These are phyloP conservation scores for Hipposideros armiger DNA, from an alignment of 2,113 vertebrate species.

Conservation along the genomic window DNA sequence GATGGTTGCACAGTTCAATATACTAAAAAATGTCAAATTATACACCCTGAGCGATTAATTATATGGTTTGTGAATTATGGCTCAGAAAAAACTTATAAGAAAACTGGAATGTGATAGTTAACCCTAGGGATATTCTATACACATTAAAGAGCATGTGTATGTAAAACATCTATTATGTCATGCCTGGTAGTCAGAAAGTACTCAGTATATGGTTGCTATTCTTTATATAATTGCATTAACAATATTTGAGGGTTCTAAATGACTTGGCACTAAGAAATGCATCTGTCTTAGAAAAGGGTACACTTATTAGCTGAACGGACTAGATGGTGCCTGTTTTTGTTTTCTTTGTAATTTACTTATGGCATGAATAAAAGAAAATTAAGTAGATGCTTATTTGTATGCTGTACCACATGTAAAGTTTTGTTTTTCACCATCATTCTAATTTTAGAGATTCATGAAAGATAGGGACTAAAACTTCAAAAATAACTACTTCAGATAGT, in stretches of 20 bases:
- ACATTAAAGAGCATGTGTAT: neutral
- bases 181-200: neutral
- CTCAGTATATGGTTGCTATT: neutral
- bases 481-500: neutral
- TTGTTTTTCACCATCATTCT: neutral
- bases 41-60: neutral
- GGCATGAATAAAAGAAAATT: neutral
- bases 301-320: neutral
- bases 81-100: neutral
- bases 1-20: neutral
- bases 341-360: conserved; percentile 1
- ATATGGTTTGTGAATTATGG: neutral
- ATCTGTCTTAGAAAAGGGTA: neutral
- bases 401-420: neutral
- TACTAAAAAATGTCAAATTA: neutral
- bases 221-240: neutral
- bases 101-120: neutral
- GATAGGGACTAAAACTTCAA: neutral
- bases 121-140: neutral
- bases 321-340: neutral
- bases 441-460: conserved; percentile 50
- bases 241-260: neutral
- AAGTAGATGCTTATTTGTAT: neutral
- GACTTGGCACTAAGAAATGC: neutral
- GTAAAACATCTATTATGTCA: neutral